Conservation (phyloP, 2,888 invertebrate species). For the Syritta pipiens region DNA sequence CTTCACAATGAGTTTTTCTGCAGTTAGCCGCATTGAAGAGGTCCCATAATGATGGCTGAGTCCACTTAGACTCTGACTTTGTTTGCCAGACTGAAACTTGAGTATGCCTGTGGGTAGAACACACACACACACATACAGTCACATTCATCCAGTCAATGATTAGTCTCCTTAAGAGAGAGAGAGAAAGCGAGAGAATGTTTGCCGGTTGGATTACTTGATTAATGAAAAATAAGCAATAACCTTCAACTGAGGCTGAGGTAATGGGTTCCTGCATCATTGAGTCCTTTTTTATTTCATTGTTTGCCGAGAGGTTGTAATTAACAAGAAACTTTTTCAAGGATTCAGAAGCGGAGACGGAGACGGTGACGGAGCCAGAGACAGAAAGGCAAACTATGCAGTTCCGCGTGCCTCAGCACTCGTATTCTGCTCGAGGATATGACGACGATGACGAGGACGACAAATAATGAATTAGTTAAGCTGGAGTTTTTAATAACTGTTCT, state of each 20-base stretch:
- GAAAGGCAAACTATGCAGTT: no score
- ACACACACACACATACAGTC: neutral
- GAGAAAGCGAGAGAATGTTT: slow-evolving; percentile 50
- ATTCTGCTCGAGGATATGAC: no score
- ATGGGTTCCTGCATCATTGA: slow-evolving; percentile 39
- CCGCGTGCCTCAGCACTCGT: no score
- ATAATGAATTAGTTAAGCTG: no score
- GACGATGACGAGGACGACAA: no score
- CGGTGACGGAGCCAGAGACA: no score
- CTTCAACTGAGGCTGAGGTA: slow-evolving; percentile 20
- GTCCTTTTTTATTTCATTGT: slow-evolving; percentile 15
- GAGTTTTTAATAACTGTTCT: no score
- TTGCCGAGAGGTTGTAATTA: slow-evolving; percentile 32
- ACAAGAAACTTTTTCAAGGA: slow-evolving; percentile 26
- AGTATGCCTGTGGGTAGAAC: slow-evolving; percentile 52
- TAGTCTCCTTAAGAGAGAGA: slow-evolving; percentile 48
- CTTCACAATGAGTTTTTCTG: slow-evolving; percentile 64
- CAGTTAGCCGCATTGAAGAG: slow-evolving; percentile 69
- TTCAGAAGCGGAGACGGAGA: neutral
- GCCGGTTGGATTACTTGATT: slow-evolving; percentile 66
- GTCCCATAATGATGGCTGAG: slow-evolving; percentile 67
- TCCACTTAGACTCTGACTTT: slow-evolving; percentile 67
- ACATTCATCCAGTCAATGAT: slow-evolving; percentile 50
- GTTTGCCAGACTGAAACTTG: slow-evolving; percentile 68
- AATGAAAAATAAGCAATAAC: slow-evolving; percentile 59